Conservation (phyloP, 2,797 vertebrate species). For the Sebastiscus albofasciatus region DNA sequence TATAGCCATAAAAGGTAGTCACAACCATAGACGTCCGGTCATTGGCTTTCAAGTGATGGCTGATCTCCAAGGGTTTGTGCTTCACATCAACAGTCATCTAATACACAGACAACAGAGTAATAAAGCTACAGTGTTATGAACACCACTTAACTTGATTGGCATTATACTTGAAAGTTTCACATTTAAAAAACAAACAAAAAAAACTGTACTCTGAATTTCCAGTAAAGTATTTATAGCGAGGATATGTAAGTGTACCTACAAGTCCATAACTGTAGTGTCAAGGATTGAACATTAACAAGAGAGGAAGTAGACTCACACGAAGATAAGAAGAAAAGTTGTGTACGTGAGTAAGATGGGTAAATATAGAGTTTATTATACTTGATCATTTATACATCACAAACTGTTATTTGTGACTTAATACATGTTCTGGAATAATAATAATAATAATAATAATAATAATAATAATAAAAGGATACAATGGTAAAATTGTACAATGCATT, state of each 20-base stretch:
- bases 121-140: constrained; percentile 77
- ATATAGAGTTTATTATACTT: constrained; percentile 87
- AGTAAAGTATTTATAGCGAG: constrained; percentile 47
- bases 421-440: constrained; percentile 74
- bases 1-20: constrained; percentile 68
- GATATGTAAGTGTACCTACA: constrained; percentile 35
- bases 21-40: constrained; percentile 59
- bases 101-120: constrained; percentile 77
- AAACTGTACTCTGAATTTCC: constrained; percentile 16
- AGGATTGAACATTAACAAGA: constrained; percentile 48
- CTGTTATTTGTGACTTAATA: constrained; percentile 78
- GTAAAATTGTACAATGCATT: constrained; percentile 79
- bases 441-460: constrained; percentile 17
- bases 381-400: constrained; percentile 86
- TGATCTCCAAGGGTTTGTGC: constrained; percentile 81
- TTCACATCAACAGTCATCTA: constrained; percentile 82
- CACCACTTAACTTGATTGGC: constrained; percentile 56
- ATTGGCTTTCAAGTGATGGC: constrained; percentile 76
- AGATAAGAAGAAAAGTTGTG: constrained; percentile 71
- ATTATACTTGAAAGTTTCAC: constrained; percentile 63
- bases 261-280: constrained; percentile 51
- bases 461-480: constrained; percentile 72
- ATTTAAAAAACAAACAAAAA: constrained; percentile 25
- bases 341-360: constrained; percentile 81
- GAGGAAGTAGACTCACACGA: constrained; percentile 61